Percentiles rank a stretch among this genome's conserved stretches.
These are phyloP conservation scores for Porites lobata DNA, from an alignment of 92 coral and sea anemone species.

Conservation along the genomic window DNA sequence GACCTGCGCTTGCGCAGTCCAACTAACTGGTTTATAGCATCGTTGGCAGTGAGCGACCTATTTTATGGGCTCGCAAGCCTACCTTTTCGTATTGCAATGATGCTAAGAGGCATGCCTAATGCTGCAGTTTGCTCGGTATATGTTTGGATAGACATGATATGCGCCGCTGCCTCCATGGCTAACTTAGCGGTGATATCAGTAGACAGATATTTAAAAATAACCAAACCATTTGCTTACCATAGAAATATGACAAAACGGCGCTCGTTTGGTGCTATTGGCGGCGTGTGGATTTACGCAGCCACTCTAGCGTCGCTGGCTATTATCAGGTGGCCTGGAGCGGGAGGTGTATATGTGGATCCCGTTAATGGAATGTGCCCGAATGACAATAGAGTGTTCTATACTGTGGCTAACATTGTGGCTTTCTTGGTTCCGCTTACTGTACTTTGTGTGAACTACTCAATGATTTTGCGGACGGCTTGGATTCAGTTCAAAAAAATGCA, in stretches of 20 bases:
- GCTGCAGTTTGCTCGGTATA: conserved; percentile 73
- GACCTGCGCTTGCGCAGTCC: conserved; percentile 93
- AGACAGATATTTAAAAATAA: conserved; percentile 94
- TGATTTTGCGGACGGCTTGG: neutral
- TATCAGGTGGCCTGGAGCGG: conserved; percentile 71
- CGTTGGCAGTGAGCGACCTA: conserved; percentile 93
- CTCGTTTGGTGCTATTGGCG: conserved; percentile 75
- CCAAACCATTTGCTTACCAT: conserved; percentile 91
- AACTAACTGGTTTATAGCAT: conserved; percentile 97
- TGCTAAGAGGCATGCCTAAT: conserved; percentile 50
- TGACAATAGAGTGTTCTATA: conserved; percentile 84
- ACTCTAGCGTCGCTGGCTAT: conserved; percentile 78
- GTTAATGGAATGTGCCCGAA: conserved; percentile 58
- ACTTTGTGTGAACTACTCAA: neutral
- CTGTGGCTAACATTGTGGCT: conserved; percentile 89
- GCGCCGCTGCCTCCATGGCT: conserved; percentile 95
- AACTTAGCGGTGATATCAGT: conserved; percentile 93
- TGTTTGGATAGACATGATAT: conserved; percentile 95
- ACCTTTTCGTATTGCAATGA: conserved; percentile 79
- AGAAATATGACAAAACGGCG: conserved; percentile 81
- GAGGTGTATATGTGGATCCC: conserved; percentile 24
- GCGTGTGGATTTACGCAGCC: conserved; percentile 87
- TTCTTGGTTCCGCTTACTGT: conserved; percentile 27
- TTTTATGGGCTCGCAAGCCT: conserved; percentile 77
- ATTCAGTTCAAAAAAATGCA: neutral